phyloP scores from a whole-genome alignment of 2,888 invertebrate species.

The Parasteatoda lunata region DNA sequence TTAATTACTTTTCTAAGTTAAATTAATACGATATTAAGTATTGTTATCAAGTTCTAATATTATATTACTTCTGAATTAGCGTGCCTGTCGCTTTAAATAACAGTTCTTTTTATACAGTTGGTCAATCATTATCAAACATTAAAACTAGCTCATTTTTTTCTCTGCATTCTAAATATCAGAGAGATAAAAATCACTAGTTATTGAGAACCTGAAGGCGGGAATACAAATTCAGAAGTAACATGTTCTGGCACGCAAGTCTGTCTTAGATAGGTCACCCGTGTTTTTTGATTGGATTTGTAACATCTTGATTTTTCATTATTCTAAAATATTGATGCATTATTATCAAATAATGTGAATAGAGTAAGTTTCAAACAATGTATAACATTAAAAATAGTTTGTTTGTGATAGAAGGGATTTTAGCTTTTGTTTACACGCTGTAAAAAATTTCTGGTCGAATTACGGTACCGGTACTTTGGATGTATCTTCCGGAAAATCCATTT shows the following conservation, averaged over 20 bases:
- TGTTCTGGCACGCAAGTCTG: constrained; percentile 19
- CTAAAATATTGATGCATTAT: no score
- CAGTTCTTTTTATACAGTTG: background rate
- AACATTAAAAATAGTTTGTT: no score
- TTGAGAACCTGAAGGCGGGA: constrained; percentile 28
- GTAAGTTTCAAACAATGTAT: no score
- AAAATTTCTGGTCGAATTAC: no score
- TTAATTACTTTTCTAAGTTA: no score
- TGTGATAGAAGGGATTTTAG: no score
- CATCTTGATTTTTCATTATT: no score
- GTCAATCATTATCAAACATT: background rate
- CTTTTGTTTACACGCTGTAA: no score
- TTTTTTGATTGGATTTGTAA: background rate
- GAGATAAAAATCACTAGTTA: constrained; percentile 7
- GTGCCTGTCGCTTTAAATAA: background rate
- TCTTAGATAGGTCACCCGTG: background rate
- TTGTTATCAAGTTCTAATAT: background rate
- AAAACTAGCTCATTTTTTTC: background rate
- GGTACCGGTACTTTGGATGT: no score
- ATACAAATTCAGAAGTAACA: constrained; percentile 24
- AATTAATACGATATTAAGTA: background rate
- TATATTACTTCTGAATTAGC: background rate
- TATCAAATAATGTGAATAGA: no score
- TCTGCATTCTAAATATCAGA: background rate
- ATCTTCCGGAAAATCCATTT: no score